These are phyloP conservation scores for Argopecten irradians DNA, from an alignment of 1,140 invertebrate species.

Conservation along the genomic window DNA sequence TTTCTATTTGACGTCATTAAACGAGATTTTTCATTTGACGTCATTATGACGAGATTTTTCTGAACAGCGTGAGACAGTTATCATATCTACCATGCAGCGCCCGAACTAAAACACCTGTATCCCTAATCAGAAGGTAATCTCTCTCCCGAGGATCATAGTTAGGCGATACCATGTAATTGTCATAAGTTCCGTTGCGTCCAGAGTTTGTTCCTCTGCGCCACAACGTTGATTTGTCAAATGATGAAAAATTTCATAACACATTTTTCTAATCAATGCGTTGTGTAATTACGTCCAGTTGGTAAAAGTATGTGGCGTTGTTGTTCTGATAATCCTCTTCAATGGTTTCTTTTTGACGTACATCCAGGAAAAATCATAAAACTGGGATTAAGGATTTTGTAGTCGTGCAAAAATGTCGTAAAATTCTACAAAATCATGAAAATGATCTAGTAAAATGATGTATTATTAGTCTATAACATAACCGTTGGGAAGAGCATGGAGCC, in stretches of 20 bases:
- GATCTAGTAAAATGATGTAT: no score
- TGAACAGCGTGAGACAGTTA: not conserved
- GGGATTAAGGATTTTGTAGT: not conserved
- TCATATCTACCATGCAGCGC: not conserved
- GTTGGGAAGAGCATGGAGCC: no score
- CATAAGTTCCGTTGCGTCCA: not conserved
- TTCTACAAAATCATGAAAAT: not conserved
- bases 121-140: not conserved
- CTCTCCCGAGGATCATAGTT: not conserved
- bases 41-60: not conserved
- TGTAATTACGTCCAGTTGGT: not conserved
- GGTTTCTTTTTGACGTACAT: no score
- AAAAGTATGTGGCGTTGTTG: not conserved
- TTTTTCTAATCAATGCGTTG: not conserved
- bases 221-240: not conserved
- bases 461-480: no score
- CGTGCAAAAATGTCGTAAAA: not conserved
- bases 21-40: no score
- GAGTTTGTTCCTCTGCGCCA: not conserved
- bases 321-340: not conserved
- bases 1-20: no score
- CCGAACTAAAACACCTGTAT: not conserved
- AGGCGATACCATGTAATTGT: not conserved
- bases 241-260: slow-evolving; percentile 12
- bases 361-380: not conserved